Percentiles rank a stretch among this genome's conserved stretches.
These are phyloP conservation scores for Nezara viridula DNA, from an alignment of 2,888 invertebrate genomes.

Conservation along the genomic window DNA sequence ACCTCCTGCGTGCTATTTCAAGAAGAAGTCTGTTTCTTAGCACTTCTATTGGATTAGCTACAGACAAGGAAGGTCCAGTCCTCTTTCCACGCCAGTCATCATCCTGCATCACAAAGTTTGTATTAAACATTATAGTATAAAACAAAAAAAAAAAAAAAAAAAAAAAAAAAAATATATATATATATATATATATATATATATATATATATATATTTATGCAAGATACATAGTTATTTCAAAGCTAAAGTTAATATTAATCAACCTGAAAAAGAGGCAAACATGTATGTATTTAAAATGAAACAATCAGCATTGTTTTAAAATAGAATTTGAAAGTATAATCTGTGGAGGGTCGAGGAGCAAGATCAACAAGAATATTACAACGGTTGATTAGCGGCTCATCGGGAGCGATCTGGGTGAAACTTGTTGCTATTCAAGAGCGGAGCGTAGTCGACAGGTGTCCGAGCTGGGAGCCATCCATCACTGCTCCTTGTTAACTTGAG, in stretches of 20 bases:
- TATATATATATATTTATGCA: too few relatives aligned
- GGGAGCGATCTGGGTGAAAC: not conserved
- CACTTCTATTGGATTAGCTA: conserved; percentile 90
- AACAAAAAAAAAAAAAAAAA: too few relatives aligned
- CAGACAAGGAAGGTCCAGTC: conserved; percentile 77
- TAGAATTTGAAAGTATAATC: too few relatives aligned
- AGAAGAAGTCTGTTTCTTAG: conserved; percentile 84
- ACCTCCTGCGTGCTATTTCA: conserved; percentile 87
- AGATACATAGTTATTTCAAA: not conserved
- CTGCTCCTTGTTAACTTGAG: not conserved
- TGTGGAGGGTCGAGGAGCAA: too few relatives aligned
- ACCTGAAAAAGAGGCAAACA: too few relatives aligned
- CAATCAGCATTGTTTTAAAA: too few relatives aligned
- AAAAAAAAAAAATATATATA: not conserved
- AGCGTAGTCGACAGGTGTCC: not conserved
- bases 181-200: too few relatives aligned
- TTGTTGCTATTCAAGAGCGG: not conserved
- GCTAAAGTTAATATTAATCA: not conserved
- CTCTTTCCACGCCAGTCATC: conserved; percentile 63
- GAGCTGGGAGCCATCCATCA: not conserved
- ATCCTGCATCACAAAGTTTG: not conserved
- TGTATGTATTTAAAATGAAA: too few relatives aligned
- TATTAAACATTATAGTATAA: not conserved
- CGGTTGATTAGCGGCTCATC: not conserved
- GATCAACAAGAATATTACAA: not conserved